These are phyloP conservation scores for Cryptocephalus primarius DNA, from an alignment of 2,888 invertebrate genomes.

Conservation along the genomic window DNA sequence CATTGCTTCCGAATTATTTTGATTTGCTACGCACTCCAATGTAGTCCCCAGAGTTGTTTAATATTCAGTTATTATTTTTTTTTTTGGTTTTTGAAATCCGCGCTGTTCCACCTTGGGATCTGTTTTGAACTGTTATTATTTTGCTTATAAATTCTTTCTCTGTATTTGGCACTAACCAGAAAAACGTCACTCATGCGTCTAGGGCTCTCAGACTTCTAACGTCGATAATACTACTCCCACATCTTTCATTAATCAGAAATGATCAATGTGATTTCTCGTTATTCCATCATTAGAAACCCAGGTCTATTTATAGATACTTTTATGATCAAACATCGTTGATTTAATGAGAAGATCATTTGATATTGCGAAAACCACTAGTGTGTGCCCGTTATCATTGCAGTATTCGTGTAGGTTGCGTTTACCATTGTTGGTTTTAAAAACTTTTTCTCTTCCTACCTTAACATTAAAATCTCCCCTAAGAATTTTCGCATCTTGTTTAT, in stretches of 20 bases:
- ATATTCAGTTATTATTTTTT: background rate
- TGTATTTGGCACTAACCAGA: background rate
- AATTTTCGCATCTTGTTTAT: no score
- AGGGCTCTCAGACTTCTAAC: background rate
- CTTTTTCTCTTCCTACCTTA: background rate
- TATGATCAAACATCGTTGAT: background rate
- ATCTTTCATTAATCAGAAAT: background rate
- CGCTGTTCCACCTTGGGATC: background rate
- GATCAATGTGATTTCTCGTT: background rate
- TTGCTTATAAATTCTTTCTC: background rate
- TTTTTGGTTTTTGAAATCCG: no score
- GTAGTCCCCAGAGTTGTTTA: background rate
- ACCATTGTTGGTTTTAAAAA: background rate
- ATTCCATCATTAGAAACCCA: background rate
- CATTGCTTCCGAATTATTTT: background rate
- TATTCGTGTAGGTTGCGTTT: no score
- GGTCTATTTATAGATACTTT: background rate
- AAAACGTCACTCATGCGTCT: background rate
- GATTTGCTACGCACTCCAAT: no score
- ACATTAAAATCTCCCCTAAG: background rate
- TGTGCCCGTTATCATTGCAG: background rate
- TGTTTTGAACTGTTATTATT: background rate
- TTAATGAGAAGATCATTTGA: background rate
- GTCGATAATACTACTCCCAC: background rate
- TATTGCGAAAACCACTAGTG: background rate